Conservation (phyloP, 2,113 vertebrate species). For the Oxyura jamaicensis region DNA sequence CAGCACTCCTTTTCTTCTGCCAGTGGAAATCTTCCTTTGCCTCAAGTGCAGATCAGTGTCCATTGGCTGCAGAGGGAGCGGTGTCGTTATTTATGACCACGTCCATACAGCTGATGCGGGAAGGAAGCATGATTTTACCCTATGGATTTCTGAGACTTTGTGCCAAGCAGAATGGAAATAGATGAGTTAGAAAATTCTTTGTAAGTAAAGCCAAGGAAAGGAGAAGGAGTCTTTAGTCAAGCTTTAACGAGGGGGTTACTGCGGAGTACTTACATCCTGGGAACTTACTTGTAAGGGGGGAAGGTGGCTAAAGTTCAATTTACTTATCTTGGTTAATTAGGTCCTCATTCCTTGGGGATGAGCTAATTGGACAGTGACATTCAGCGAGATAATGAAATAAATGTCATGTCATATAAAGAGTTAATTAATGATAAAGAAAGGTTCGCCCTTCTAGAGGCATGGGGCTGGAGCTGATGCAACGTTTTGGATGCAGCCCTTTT, state of each 20-base stretch:
- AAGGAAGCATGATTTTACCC: not conserved
- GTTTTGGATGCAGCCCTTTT: conserved; percentile 39
- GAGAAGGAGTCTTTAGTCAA: not conserved
- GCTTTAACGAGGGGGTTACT: not conserved
- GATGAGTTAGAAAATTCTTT: not conserved
- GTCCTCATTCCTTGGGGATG: not conserved
- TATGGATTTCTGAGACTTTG: not conserved
- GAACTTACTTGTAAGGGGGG: conserved; percentile 29
- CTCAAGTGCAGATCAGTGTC: not conserved
- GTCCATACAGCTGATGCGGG: not conserved
- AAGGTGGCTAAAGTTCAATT: conserved; percentile 43
- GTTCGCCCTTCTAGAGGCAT: not conserved
- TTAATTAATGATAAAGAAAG: conserved; percentile 42
- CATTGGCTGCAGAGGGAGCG: not conserved
- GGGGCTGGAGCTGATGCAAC: not conserved
- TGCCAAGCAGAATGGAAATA: not conserved
- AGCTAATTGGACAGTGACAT: conserved; percentile 35
- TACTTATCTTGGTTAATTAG: conserved; percentile 53
- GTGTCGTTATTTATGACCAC: not conserved
- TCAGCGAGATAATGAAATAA: conserved; percentile 56
- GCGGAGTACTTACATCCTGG: not conserved
- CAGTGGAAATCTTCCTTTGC: not conserved
- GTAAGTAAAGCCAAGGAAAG: not conserved
- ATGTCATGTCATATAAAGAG: conserved; percentile 41
- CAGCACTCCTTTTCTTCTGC: not conserved